Conservation (phyloP, 1,140 invertebrate genomes). For the Aphidius ervi region DNA sequence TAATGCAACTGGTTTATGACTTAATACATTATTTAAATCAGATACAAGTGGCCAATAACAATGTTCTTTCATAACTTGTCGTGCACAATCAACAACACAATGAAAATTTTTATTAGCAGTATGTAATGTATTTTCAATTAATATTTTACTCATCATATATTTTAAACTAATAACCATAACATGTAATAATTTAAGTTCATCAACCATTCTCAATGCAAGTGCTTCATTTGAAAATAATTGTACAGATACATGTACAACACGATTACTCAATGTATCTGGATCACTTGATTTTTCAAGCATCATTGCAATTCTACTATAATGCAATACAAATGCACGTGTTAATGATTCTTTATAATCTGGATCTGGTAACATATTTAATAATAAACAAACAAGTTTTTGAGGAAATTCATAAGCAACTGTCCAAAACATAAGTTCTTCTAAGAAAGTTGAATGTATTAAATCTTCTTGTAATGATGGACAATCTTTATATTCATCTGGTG, state of each 20-base stretch:
- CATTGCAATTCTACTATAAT: constrained; percentile 90
- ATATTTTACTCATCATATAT: constrained; percentile 89
- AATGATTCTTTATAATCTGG: constrained; percentile 93
- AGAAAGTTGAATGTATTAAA: constrained; percentile 79
- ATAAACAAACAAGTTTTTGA: constrained; percentile 89
- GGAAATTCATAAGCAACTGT: constrained; percentile 96
- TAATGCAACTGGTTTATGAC: constrained; percentile 83
- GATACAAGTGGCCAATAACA: constrained; percentile 97
- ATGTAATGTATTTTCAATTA: constrained; percentile 82
- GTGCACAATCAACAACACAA: constrained; percentile 88
- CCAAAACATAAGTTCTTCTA: constrained; percentile 97
- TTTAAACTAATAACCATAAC: constrained; percentile 92
- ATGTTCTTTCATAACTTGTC: constrained; percentile 92
- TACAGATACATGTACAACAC: constrained; percentile 95
- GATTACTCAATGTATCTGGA: constrained; percentile 87
- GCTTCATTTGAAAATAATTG: constrained; percentile 90
- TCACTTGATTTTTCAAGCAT: constrained; percentile 82
- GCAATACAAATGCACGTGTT: constrained; percentile 89
- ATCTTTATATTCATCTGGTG: constrained; percentile 76
- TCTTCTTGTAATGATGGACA: constrained; percentile 76
- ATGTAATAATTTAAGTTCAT: constrained; percentile 83
- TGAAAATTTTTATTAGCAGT: constrained; percentile 78
- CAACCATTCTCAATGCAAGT: constrained; percentile 83
- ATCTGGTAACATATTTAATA: constrained; percentile 95
- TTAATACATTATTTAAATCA: constrained; percentile 95